Percentiles rank a stretch among this genome's conserved stretches.
These are phyloP conservation scores for Porites rus DNA, from an alignment of 92 coral and sea anemone genomes.

Conservation along the genomic window DNA sequence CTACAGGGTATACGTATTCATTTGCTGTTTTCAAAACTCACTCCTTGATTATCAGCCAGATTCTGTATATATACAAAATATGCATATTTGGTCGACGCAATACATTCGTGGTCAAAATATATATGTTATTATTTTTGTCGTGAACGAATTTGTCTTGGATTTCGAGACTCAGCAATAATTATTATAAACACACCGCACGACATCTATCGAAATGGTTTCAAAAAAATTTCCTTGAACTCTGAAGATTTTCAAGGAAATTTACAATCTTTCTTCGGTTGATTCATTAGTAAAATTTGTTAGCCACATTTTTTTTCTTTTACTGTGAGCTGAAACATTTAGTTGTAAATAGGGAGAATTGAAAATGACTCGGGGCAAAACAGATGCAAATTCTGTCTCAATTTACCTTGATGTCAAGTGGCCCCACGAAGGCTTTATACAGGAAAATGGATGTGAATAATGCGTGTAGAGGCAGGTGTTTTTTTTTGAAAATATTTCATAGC, in stretches of 20 bases:
- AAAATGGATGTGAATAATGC: neutral
- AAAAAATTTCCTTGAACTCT: neutral
- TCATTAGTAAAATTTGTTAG: neutral
- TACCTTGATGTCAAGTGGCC: neutral
- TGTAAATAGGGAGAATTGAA: too few relatives aligned
- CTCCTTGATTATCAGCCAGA: neutral
- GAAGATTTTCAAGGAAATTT: neutral
- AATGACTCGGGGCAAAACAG: neutral
- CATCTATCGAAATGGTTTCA: neutral
- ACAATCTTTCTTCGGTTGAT: neutral
- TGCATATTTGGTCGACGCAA: neutral
- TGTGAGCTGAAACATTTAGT: neutral
- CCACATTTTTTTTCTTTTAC: neutral
- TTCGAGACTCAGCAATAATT: constrained; percentile 12
- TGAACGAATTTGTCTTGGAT: neutral
- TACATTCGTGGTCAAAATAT: neutral
- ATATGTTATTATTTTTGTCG: neutral
- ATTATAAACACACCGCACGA: constrained; percentile 7
- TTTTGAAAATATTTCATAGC: neutral
- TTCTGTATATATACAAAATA: neutral
- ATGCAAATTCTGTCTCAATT: constrained; percentile 20
- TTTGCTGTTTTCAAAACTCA: neutral
- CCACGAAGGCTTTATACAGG: neutral
- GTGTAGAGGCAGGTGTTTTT: neutral
- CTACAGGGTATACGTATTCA: neutral